These are phyloP conservation scores for Acanthis flammea DNA, from an alignment of 2,797 vertebrate species.

Conservation along the genomic window DNA sequence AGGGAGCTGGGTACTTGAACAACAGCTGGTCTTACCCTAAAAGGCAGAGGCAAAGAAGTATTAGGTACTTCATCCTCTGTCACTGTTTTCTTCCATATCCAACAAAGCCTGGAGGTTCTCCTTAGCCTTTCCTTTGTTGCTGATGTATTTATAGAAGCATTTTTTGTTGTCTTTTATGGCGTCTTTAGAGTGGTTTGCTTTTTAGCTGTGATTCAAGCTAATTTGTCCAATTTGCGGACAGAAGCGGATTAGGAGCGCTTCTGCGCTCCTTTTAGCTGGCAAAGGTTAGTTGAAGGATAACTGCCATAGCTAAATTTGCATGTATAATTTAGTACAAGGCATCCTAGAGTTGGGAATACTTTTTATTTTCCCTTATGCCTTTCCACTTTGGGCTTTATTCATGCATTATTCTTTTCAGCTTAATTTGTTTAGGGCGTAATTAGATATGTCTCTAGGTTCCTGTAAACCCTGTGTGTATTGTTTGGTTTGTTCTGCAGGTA, in stretches of 20 bases:
- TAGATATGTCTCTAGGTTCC: not conserved
- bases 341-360: not conserved
- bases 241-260: not conserved
- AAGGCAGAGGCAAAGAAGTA: not conserved
- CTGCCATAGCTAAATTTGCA: not conserved
- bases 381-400: not conserved
- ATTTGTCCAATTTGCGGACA: not conserved
- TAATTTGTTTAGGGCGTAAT: not conserved
- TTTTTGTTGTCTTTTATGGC: not conserved
- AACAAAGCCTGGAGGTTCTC: not conserved
- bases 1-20: not conserved
- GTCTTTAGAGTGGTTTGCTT: not conserved
- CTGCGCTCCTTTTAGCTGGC: not conserved
- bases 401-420: not conserved
- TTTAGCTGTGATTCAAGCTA: not conserved
- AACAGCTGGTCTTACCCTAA: not conserved
- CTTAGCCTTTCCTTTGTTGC: not conserved
- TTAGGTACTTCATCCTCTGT: not conserved
- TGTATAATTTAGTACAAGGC: not conserved
- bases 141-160: not conserved
- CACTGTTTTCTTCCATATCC: not conserved
- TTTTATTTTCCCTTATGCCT: not conserved
- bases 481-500: not conserved
- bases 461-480: not conserved
- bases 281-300: not conserved